phyloP scores from a whole-genome alignment of 2,113 vertebrate species.

The Seriola quinqueradiata region DNA sequence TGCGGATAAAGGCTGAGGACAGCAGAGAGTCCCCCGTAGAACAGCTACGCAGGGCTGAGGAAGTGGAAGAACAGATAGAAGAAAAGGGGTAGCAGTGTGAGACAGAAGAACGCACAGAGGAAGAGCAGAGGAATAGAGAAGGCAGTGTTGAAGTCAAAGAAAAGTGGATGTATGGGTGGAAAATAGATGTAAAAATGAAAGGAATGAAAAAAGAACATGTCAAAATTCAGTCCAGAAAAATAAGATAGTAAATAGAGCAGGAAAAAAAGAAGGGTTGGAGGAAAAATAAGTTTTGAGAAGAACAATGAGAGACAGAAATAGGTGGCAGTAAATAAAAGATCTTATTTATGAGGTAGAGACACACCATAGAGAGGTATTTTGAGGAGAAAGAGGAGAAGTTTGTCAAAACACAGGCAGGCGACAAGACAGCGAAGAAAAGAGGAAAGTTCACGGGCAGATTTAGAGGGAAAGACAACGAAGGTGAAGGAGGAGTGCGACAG shows the following conservation, averaged over 20 bases:
- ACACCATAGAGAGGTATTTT: background rate
- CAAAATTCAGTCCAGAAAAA: background rate
- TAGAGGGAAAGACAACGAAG: constrained; percentile 12
- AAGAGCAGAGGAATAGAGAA: constrained; percentile 33
- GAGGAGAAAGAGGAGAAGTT: background rate
- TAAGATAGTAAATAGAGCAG: background rate
- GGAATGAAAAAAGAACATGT: background rate
- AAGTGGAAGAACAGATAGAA: constrained; percentile 86
- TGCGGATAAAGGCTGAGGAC: constrained; percentile 99
- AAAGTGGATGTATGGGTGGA: background rate
- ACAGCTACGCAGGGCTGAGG: constrained; percentile 99
- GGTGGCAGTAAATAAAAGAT: background rate
- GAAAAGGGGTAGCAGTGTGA: constrained; percentile 78
- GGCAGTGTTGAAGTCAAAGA: background rate
- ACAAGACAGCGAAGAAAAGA: background rate
- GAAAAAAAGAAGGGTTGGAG: background rate
- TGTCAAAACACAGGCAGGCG: background rate
- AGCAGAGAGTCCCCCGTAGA: constrained; percentile 99
- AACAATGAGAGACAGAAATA: background rate
- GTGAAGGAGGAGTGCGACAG: constrained; percentile 37
- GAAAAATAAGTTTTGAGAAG: background rate
- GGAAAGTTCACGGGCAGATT: background rate
- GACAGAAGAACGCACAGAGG: constrained; percentile 81
- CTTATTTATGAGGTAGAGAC: background rate
- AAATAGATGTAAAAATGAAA: constrained; percentile 7